Evolutionary conservation across 2,888 invertebrate species (phyloP), one percentile per base, ranked within the genome.

Genomic region (Shargacucullia verbasci): DNA sequence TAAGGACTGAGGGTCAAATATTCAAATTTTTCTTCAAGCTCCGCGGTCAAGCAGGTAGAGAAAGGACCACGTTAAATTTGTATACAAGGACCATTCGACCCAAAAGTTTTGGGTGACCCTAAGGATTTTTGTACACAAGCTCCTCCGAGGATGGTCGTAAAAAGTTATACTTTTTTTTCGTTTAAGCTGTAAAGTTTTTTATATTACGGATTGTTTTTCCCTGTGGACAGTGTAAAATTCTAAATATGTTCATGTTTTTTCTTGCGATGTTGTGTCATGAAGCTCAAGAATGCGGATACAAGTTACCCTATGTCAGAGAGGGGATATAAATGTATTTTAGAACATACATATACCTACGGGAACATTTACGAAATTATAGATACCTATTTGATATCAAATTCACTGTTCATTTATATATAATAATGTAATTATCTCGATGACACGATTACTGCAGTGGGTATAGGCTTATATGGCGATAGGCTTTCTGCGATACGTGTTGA

Each of bases 51-150:
- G 47, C 59, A 58, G 43, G 57, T 56, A 50, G 20, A 14, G 2
- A 7, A 29, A 5, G 15, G 31, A 50, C 9, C 12, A 11, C 45
- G 39, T 72, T 49, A 67, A 49, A 61, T 35, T 50, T 41, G 41
- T 73, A 68, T 43, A 48, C 41, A 37, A 29, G 40, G 46, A 12
- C 41, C 6, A 33, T 68, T 56, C 49, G 63, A 73, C 73, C 63
- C 62, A 38, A 73, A 69, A 73, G 12, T 73, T 69, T 54, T n/a
- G n/a, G 15, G 9, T 46, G 46, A 46, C 56, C 62, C 46, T 38
- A 8, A 31, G 39, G 8, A 44, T 43, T 70, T 67, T 66, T 65
- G 31, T 11, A 33, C 14, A 57, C 34, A n/a, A 35, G 25, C 11
- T 43, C 33, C 7, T 20, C 14, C 3, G 13, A 12, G 46, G 14